Percentiles rank a stretch among this genome's conserved stretches.
Evolutionary conservation across 2,888 invertebrate species (phyloP).

Genomic region (Endomychus coccineus): DNA sequence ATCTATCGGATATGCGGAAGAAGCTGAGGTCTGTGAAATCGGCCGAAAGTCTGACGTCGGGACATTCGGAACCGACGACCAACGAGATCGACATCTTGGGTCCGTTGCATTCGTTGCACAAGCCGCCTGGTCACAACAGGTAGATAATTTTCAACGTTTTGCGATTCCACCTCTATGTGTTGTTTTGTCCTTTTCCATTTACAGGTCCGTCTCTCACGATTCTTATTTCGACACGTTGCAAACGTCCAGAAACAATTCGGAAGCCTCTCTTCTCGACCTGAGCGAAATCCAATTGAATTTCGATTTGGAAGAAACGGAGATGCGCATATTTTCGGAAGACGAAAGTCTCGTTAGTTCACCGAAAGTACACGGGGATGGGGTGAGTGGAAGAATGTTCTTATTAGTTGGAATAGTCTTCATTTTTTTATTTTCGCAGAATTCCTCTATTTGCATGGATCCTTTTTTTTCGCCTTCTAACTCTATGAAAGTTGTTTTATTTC

Average conservation of each 20-base stretch:
- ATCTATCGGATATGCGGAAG: conserved; percentile 42
- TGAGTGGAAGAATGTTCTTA: too few relatives aligned
- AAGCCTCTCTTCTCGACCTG: conserved; percentile 55
- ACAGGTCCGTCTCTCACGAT: conserved; percentile 80
- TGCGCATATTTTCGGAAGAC: conserved; percentile 84
- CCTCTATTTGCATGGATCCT: too few relatives aligned
- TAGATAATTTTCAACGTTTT: conserved; percentile 16
- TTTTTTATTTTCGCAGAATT: too few relatives aligned
- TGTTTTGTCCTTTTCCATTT: conserved; percentile 11
- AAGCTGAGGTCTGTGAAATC: conserved; percentile 61
- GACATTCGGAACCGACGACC: conserved; percentile 39
- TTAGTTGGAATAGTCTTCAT: too few relatives aligned
- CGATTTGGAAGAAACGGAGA: conserved; percentile 77
- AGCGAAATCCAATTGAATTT: conserved; percentile 80
- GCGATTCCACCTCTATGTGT: neutral
- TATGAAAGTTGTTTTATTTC: too few relatives aligned
- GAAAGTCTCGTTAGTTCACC: conserved; percentile 60
- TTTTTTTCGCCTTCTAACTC: too few relatives aligned
- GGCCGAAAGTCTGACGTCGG: conserved; percentile 57
- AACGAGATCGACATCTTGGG: conserved; percentile 40
- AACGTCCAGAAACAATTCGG: conserved; percentile 46
- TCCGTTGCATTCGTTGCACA: conserved; percentile 42
- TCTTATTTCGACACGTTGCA: conserved; percentile 83
- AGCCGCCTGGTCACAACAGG: conserved; percentile 50
- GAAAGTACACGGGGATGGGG: conserved; percentile 43